phyloP scores from a whole-genome alignment of 2,797 vertebrate genomes.

The Ceryle rudis region DNA sequence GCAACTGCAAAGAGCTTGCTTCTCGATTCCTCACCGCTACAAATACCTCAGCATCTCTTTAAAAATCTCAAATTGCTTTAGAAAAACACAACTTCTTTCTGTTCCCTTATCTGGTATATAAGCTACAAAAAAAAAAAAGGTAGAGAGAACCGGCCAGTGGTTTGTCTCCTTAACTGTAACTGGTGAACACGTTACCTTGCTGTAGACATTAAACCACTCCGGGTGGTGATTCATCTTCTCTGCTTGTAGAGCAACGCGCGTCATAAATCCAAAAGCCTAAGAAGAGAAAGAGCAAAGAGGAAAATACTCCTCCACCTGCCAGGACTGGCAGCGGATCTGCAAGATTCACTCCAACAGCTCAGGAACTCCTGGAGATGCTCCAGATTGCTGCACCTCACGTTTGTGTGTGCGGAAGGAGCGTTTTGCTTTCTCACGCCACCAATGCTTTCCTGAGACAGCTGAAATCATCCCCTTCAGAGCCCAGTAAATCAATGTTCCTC shows the following conservation, averaged over 20 bases:
- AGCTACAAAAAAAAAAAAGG: background rate
- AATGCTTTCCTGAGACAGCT: background rate
- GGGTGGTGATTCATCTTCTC: conserved; percentile 99
- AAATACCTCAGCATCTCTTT: background rate
- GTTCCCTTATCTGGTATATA: background rate
- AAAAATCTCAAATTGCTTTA: background rate
- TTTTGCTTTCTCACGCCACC: background rate
- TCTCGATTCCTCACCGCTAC: background rate
- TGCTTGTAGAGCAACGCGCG: conserved; percentile 91
- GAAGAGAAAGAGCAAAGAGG: conserved; percentile 44
- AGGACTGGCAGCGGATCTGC: background rate
- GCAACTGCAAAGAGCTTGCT: background rate
- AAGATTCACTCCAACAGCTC: background rate
- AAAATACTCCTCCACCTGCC: background rate
- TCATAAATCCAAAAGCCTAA: conserved; percentile 98
- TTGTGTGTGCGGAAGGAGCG: background rate
- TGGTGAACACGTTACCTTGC: conserved; percentile 87
- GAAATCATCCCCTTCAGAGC: background rate
- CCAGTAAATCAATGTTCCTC: background rate
- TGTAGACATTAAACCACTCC: conserved; percentile 97
- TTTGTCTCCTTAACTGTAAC: background rate
- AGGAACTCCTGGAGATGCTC: background rate
- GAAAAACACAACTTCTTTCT: background rate
- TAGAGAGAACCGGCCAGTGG: background rate
- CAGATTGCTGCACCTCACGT: background rate